phyloP scores from a whole-genome alignment of 2,113 vertebrate species.

The Bufo gargarizans region DNA sequence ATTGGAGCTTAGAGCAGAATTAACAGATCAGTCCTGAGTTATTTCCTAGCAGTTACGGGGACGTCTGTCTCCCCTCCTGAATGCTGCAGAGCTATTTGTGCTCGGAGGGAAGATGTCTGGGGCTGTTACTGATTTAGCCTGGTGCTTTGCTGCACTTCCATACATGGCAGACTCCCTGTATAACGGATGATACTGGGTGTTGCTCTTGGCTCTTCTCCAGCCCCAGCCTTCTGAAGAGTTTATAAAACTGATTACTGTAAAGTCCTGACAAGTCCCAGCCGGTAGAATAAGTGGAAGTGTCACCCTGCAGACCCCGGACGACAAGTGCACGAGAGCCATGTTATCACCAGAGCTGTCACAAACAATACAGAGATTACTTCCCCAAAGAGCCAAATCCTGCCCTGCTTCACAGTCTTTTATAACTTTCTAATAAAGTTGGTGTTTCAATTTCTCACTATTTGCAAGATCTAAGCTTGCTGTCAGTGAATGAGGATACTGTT shows the following conservation, averaged over 20 bases:
- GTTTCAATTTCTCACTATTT: no score
- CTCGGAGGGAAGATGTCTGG: conserved; percentile 12
- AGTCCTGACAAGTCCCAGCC: conserved; percentile 25
- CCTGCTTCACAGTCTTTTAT: no score
- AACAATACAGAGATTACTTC: not conserved
- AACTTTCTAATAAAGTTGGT: no score
- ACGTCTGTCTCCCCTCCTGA: conserved; percentile 31
- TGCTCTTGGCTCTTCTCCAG: conserved; percentile 48
- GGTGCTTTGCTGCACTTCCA: conserved; percentile 32
- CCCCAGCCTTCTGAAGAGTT: conserved; percentile 13
- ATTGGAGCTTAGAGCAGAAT: not conserved
- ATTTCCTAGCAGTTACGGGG: conserved; percentile 6
- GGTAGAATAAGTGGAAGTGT: conserved; percentile 11
- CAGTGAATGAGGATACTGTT: no score
- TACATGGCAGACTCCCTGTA: conserved; percentile 48
- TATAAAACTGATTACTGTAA: conserved; percentile 17
- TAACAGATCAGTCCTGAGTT: not conserved
- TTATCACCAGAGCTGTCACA: not conserved
- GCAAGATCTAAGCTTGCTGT: no score
- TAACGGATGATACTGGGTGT: conserved; percentile 37
- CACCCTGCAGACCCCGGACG: not conserved
- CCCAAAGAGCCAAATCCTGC: no score
- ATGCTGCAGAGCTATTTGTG: conserved; percentile 36
- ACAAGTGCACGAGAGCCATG: not conserved
- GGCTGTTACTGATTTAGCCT: conserved; percentile 55